Base-by-base conservation (phyloP, 2,888 invertebrate species). In the Cosmia pyralina region DNA sequence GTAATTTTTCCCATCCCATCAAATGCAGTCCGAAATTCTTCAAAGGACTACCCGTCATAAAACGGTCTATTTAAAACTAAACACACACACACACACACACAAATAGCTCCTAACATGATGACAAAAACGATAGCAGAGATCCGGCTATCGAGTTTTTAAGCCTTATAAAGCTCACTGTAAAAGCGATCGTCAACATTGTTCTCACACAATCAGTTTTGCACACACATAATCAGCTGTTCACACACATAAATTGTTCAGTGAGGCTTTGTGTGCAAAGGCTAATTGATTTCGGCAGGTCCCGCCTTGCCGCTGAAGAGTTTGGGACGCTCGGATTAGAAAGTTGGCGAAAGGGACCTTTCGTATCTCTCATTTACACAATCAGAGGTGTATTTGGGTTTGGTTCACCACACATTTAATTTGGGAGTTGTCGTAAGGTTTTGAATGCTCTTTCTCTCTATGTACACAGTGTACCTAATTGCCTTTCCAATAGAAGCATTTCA, bases 271-370 rank as follows among this genome's bases (percentile, higher is more conserved):
- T 93, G 88, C 89, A 64, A 72, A 90, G 88, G 92, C 93, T 95
- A 95, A 95, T 95, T 94, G 94, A 93, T 93, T 93, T 91, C 88
- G 87, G 90, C 88, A 84, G 84, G 88, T 87, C 87, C 86, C 87
- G 85, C 74, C 82, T 83, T 79, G 85, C 79, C 88, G 62, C 76
- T 71, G 85, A 90, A 87, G 87, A 90, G 85, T 84, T 82, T 72
- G 53, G 59, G 63, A 59, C 67, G 64, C 65, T 34, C 4, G 66
- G 70, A 75, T 81, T 83, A 79, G 57, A 48, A 80, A 82, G 80
- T 82, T 81, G 19, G 62, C 19, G 65, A 57, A 75, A 65, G 60
- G 52, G 80, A 68, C 66, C 63, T 59, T 59, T 67, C 22, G 52
- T 59, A 63, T 64, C 22, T 76, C 58, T 70, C 53, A 76, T 79